These are phyloP conservation scores for Tryphoninae sp. DNA, from an alignment of 2,888 invertebrate genomes.

Conservation along the genomic window DNA sequence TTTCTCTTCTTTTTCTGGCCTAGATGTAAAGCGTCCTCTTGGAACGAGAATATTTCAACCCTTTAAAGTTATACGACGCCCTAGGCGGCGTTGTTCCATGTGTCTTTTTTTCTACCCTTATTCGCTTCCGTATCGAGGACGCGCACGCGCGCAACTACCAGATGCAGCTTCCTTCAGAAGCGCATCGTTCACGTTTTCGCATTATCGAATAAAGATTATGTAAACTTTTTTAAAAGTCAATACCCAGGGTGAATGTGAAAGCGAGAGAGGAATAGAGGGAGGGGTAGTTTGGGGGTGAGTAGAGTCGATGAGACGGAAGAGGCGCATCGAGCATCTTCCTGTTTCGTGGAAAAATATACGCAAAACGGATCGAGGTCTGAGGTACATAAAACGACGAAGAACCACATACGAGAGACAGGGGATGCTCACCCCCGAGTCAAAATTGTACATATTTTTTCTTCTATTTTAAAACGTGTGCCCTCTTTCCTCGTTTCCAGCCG, in stretches of 20 bases:
- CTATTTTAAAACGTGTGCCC: conserved; percentile 18
- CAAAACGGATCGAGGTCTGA: conserved; percentile 50
- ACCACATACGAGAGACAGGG: not conserved
- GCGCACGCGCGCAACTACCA: conserved; percentile 58
- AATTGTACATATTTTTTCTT: conserved; percentile 40
- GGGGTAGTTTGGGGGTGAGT: no score
- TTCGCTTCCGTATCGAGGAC: conserved; percentile 11
- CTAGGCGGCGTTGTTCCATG: conserved; percentile 41
- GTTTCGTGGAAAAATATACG: conserved; percentile 56
- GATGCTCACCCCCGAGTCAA: not conserved
- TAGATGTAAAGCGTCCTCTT: conserved; percentile 8
- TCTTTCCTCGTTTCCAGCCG: conserved; percentile 1
- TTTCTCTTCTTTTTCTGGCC: conserved; percentile 14
- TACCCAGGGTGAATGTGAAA: conserved; percentile 51
- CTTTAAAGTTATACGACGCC: conserved; percentile 52
- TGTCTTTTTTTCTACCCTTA: not conserved
- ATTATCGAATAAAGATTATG: conserved; percentile 76
- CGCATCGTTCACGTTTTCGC: conserved; percentile 66
- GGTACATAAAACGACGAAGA: conserved; percentile 12
- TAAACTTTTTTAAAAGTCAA: conserved; percentile 65
- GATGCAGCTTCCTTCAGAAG: conserved; percentile 39
- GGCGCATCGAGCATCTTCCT: conserved; percentile 41
- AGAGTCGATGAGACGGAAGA: conserved; percentile 35
- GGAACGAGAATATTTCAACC: conserved; percentile 43
- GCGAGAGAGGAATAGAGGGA: not conserved